These are phyloP conservation scores for Mongoloraphidia duomilia DNA, from an alignment of 2,888 invertebrate genomes.

Conservation along the genomic window DNA sequence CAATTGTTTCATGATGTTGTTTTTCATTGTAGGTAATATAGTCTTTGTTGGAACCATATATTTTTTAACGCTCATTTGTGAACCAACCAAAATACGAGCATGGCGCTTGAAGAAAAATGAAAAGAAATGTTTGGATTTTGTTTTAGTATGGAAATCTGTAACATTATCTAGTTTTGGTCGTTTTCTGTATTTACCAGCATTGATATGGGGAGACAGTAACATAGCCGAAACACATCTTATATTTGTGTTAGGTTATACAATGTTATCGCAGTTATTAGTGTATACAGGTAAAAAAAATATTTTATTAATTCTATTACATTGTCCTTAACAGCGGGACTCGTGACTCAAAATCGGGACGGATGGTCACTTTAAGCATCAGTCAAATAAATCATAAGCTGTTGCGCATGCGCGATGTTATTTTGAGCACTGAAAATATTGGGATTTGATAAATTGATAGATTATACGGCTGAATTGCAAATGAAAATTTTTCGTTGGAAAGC, in stretches of 20 bases:
- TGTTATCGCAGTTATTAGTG: constrained; percentile 45
- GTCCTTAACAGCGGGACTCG: too few relatives aligned
- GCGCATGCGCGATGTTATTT: too few relatives aligned
- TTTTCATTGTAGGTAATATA: constrained; percentile 20
- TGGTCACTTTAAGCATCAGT: too few relatives aligned
- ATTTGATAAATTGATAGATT: too few relatives aligned
- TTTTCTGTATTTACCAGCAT: constrained; percentile 43
- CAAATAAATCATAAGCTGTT: too few relatives aligned
- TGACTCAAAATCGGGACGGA: too few relatives aligned
- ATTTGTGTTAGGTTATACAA: constrained; percentile 48
- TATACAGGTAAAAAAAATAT: constrained; percentile 58
- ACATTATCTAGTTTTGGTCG: constrained; percentile 43
- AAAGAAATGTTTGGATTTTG: constrained; percentile 16
- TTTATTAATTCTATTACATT: too few relatives aligned
- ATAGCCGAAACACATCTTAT: constrained; percentile 33
- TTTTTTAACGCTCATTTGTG: constrained; percentile 19
- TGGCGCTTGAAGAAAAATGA: constrained; percentile 4
- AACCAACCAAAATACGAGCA: too few relatives aligned
- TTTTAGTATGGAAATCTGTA: constrained; percentile 37
- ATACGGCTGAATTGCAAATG: too few relatives aligned
- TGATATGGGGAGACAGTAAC: constrained; percentile 42
- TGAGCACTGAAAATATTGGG: too few relatives aligned
- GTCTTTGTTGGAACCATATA: constrained; percentile 21
- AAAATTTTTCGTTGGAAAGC: too few relatives aligned
- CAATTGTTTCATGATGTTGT: neutral